Percentiles rank a stretch among this genome's conserved stretches.
Evolutionary conservation across 1,140 invertebrate genomes (phyloP).

Genomic region (Oreohelix idahoensis): DNA sequence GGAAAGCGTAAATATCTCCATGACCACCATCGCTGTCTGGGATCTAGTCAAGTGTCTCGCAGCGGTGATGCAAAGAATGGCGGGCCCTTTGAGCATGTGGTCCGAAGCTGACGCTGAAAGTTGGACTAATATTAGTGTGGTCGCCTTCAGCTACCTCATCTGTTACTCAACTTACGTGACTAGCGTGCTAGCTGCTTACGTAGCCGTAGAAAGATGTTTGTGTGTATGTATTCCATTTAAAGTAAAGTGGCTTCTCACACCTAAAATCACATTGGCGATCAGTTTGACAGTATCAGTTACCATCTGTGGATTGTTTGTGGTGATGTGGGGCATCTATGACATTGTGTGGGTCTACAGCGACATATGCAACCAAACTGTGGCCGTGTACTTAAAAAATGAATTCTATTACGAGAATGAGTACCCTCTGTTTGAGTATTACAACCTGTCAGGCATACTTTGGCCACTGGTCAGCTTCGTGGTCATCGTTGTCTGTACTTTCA

Average conservation of each 20-base stretch:
- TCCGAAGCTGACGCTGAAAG: not conserved
- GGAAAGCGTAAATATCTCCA: constrained; percentile 14
- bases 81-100: not conserved
- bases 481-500: constrained; percentile 18
- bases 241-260: constrained; percentile 6
- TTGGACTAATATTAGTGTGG: constrained; percentile 3
- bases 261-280: constrained; percentile 1
- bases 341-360: not conserved
- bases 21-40: constrained; percentile 25
- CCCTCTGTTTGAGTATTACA: constrained; percentile 10
- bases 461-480: constrained; percentile 12
- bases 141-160: not conserved
- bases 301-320: constrained; percentile 13
- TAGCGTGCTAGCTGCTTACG: constrained; percentile 17
- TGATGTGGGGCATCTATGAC: constrained; percentile 22
- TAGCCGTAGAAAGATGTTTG: no score
- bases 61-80: not conserved
- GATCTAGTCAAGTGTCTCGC: constrained; percentile 12
- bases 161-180: constrained; percentile 13
- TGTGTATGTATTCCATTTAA: constrained; percentile 22
- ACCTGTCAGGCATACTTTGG: constrained; percentile 4
- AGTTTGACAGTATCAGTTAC: not conserved
- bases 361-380: not conserved
- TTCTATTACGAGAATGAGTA: not conserved
- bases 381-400: constrained; percentile 3